A percentile compares a stretch with the other conserved stretches of the same genome.
phyloP scores from a whole-genome alignment of 1,140 invertebrate species.

The Lepidurus arcticus region DNA sequence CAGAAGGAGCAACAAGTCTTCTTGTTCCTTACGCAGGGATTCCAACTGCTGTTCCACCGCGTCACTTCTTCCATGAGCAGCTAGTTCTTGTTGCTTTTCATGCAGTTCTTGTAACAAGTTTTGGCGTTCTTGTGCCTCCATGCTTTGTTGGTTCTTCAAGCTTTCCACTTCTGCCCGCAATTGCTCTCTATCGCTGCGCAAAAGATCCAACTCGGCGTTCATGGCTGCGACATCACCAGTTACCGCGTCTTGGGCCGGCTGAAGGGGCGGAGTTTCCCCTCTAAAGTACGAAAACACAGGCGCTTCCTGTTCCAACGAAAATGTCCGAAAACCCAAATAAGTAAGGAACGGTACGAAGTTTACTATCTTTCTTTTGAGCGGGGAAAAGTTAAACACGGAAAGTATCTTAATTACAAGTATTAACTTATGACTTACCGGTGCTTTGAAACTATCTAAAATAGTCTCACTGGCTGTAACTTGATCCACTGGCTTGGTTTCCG shows the following conservation, averaged over 20 bases:
- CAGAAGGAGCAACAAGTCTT: conserved; percentile 77
- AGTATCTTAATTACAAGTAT: background rate
- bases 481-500: background rate
- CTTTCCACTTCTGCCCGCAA: conserved; percentile 25
- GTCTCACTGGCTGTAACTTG: background rate
- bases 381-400: background rate
- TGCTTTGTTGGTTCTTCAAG: conserved; percentile 40
- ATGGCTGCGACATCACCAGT: background rate
- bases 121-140: conserved; percentile 28
- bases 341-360: background rate
- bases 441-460: conserved; percentile 6
- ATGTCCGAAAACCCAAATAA: background rate
- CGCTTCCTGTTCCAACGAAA: background rate
- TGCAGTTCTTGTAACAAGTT: background rate
- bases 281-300: background rate
- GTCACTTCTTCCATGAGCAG: background rate
- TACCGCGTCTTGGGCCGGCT: background rate
- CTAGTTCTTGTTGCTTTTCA: background rate
- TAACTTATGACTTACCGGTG: background rate
- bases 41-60: conserved; percentile 54
- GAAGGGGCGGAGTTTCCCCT: background rate
- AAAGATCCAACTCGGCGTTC: background rate
- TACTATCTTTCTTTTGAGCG: too few relatives aligned
- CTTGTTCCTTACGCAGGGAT: conserved; percentile 76
- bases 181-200: background rate